These are phyloP conservation scores for Radopholus similis DNA, from an alignment of 1,140 invertebrate genomes.

Conservation along the genomic window DNA sequence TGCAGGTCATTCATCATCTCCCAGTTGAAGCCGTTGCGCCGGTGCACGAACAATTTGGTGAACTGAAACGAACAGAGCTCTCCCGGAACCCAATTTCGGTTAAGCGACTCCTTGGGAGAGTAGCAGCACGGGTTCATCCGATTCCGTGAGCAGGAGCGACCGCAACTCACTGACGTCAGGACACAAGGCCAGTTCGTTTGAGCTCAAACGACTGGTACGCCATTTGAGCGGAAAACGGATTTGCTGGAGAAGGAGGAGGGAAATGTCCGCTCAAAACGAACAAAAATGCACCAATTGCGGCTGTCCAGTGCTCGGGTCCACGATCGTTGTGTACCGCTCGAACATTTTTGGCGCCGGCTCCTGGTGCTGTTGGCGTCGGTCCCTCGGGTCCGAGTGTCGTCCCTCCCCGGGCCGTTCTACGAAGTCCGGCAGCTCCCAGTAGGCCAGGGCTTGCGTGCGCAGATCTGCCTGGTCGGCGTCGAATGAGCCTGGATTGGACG, in stretches of 20 bases:
- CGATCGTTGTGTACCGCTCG: not conserved
- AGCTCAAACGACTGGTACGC: not conserved
- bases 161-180: not conserved
- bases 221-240: conserved; percentile 12
- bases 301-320: not conserved
- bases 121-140: not conserved
- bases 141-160: not conserved
- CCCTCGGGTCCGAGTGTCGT: not conserved
- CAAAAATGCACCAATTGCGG: not conserved
- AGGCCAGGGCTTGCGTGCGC: conserved; percentile 34
- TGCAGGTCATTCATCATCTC: conserved; percentile 2
- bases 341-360: not conserved
- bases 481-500: conserved; percentile 23
- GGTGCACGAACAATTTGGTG: not conserved
- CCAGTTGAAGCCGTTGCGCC: not conserved
- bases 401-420: conserved; percentile 13
- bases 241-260: not conserved
- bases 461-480: conserved; percentile 37
- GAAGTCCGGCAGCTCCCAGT: conserved; percentile 43
- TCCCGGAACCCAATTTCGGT: conserved; percentile 2
- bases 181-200: not conserved
- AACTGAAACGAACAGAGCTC: conserved; percentile 5
- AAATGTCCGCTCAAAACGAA: not conserved
- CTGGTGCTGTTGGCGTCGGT: not conserved
- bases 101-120: not conserved